Percentiles rank a stretch among this genome's conserved stretches.
Conservation (phyloP, 2,888 invertebrate genomes). For the Tetramorium bicarinatum region DNA sequence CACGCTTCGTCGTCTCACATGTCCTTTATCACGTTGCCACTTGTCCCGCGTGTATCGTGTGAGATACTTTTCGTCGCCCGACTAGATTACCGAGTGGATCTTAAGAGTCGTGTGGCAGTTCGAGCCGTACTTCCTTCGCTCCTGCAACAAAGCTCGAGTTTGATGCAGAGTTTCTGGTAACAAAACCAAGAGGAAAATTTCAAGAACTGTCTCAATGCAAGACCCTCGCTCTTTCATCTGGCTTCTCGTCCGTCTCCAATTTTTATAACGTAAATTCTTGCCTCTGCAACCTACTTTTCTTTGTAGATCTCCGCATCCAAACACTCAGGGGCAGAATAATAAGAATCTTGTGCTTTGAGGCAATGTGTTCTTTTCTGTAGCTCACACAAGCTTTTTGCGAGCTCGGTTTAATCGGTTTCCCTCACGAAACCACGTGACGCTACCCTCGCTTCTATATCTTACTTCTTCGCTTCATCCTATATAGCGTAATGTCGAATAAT, state of each 20-base stretch:
- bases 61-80: slow-evolving; percentile 27
- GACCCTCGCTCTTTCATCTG: background rate
- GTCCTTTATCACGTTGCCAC: slow-evolving; percentile 47
- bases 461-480: slow-evolving; percentile 38
- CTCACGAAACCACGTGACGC: background rate
- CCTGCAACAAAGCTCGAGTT: slow-evolving; percentile 1
- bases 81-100: slow-evolving; percentile 48
- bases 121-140: background rate
- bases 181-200: slow-evolving; percentile 32
- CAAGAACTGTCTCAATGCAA: slow-evolving; percentile 1
- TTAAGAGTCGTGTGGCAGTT: slow-evolving; percentile 32
- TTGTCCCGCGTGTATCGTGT: slow-evolving; percentile 16
- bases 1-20: slow-evolving; percentile 45
- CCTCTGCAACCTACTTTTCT: background rate
- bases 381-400: background rate
- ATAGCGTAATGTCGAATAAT: slow-evolving; percentile 73
- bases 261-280: slow-evolving; percentile 11
- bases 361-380: background rate
- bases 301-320: background rate
- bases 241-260: background rate
- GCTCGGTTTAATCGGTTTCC: background rate
- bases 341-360: background rate
- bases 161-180: slow-evolving; percentile 2
- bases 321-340: background rate
- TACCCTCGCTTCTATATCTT: slow-evolving; percentile 42